Evolutionary conservation across 1,140 invertebrate species (phyloP), one percentile per base, ranked within the genome.

Genomic region (Chironomus striatipennis): DNA sequence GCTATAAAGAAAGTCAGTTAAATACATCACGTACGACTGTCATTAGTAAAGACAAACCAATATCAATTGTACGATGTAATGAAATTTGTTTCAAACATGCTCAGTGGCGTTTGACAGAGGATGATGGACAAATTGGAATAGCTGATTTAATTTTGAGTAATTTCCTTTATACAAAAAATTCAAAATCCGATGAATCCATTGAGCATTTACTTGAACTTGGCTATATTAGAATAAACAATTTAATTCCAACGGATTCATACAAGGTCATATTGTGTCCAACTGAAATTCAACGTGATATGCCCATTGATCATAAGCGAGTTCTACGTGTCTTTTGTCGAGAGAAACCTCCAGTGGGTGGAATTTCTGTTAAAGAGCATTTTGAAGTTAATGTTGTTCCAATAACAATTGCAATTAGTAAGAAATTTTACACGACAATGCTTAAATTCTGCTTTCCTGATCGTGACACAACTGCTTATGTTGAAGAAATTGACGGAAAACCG

Each of bases 81-180:
- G 97, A 99, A 85, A 98, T 99, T 77, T 98, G 95, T 82, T 99
- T 99, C 81, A 98, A 98, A 83, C 94, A 97, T 82, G 97, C 97
- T n/a, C 92, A 96, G 77, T 99, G 98, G 98, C 84, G 96, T 74
- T 87, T 99, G 24, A 99, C 97, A 0, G 96, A 99, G 83, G 91
- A 93, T 7, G 97, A 99, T 86, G 97, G 98, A 0, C 97, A 98
- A 82, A 89, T 99, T 73, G 97, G 96, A 73, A 96, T 99, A 77
- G 93, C 97, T 2, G 97, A 99, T 85, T 85, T 99, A 57, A 90
- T 96, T 20, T 88, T 99, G 0, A 94, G 93, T 74, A 98, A 98
- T 82, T 99, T 99, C 83, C 85, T 99, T 85, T 99, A 99, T 81
- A 98, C 95, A 0, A 98, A 98, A 82, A 96, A 94, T 57, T 97